Evolutionary conservation across 2,888 invertebrate species (phyloP).

Genomic region (Dioctria rufipes): DNA sequence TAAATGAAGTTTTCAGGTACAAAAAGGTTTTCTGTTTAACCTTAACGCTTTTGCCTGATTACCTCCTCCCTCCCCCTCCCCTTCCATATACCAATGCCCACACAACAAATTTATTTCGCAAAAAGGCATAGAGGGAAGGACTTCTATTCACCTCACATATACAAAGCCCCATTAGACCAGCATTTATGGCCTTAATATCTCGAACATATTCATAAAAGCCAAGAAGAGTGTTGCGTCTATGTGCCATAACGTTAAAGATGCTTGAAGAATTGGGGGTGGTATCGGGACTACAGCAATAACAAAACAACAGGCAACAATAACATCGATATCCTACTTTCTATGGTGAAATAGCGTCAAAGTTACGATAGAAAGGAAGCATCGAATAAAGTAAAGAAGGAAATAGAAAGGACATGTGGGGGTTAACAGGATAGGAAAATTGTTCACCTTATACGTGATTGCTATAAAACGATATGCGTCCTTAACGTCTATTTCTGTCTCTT

Average conservation of each 20-base stretch:
- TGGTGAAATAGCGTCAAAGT: not conserved
- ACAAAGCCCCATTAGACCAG: slow-evolving; percentile 38
- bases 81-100: not conserved
- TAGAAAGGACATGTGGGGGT: not conserved
- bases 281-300: slow-evolving; percentile 1
- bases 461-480: slow-evolving; percentile 31
- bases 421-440: slow-evolving; percentile 31
- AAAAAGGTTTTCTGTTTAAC: slow-evolving; percentile 18
- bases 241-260: not conserved
- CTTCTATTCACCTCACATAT: slow-evolving; percentile 42
- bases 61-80: not conserved
- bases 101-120: slow-evolving; percentile 34
- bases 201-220: slow-evolving; percentile 41
- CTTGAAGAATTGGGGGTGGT: slow-evolving; percentile 8
- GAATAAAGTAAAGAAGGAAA: slow-evolving; percentile 21
- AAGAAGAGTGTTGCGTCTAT: slow-evolving; percentile 9
- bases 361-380: slow-evolving; percentile 11
- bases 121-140: slow-evolving; percentile 7
- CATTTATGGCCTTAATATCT: slow-evolving; percentile 45
- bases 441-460: slow-evolving; percentile 40
- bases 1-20: slow-evolving; percentile 37
- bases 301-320: not conserved
- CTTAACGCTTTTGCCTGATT: not conserved
- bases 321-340: not conserved
- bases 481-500: slow-evolving; percentile 14